Evolutionary conservation across 1,140 invertebrate genomes (phyloP), one percentile per base, ranked within the genome.

Genomic region (Fopius arisanus): DNA sequence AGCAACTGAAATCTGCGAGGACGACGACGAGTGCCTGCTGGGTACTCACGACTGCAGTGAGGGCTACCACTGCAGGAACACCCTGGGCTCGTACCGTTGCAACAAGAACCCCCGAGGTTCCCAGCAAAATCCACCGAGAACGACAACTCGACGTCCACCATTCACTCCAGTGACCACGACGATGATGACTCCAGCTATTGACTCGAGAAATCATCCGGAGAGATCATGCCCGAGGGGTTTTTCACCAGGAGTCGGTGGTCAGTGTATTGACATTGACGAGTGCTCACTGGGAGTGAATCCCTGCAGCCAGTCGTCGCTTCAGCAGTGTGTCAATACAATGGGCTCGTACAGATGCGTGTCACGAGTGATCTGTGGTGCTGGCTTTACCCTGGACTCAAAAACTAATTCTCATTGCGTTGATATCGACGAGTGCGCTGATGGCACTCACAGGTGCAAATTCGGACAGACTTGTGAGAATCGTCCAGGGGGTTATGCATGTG

Each of bases 21-120:
- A 99, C 85, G 94, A 98, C 78, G 94, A 99, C 84, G 98, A 99
- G 86, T 99, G 98, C 82, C 77, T 85, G 0, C 87, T 96, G 1
- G 92, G 93, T 4, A 94, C 91, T 0, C 92, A 98, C 82, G 94
- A 95, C 79, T 99, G 98, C 82, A 91, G 92, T 0, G 80, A 89
- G 0, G 92, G 92, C 3, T 98, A 94, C 80, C 87, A 91, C 1
- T 99, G 98, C 83, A 89, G 91, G 59, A 99, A 99, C 81, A 96
- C 91, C 0, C 82, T 91, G 21, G 95, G 95, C 0, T 95, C 94
- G 14, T 96, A 94, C 81, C 88, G 93, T 29, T 96, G 95, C 84
- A 90, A 92, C 66, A 88, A 89, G 21, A 90, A 90, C 74, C 82
- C 78, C 19, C 76, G 78, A 77, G 16, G 23, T 19, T 72, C 70